Base-by-base conservation (phyloP, 2,113 vertebrate species). In the Gyps fulvus region DNA sequence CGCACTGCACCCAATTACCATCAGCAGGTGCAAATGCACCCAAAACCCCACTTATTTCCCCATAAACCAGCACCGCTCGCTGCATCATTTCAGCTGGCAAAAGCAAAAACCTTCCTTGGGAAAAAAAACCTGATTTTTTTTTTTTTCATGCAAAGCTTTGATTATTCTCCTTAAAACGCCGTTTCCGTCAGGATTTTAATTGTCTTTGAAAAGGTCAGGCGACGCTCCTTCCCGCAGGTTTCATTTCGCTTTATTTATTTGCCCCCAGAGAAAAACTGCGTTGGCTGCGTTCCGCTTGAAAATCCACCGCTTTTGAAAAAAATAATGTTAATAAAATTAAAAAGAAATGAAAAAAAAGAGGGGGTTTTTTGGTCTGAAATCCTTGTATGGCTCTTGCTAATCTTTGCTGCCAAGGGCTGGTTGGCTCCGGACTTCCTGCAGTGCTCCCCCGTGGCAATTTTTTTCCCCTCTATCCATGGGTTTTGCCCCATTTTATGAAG, bases 141-240 rank as follows among this genome's bases (percentile, higher is more conserved):
- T 84, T 93, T 58, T 26, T 26, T 5, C 19, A 6, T 14, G 49
- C 38, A 18, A 59, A 87, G 61, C 82, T 65, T 55, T 25, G 95
- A 29, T 87, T 27, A 9, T 92, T 80, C 83, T 31, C 87, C 87
- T 84, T 17, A 83, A 87, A 90, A 52, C 29, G 2, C 57, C 25
- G 7, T 87, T 94, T 90, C 82, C 42, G 31, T 25, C 67, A 9
- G 73, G 92, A 67, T 90, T 94, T 87, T 94, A 90, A 94, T 96
- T 83, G 95, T 31, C 95, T 96, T 87, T 71, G 92, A 55, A 94
- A 96, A 96, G 95, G 92, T 96, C 95, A 76, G 66, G 49, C 38
- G 8, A 49, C 7, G 78, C 63, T 90, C 58, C 78, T 80, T 83
- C 78, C 89, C 47, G 3, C 86, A 57, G 88, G 88, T 72, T 93